Evolutionary conservation across 2,797 vertebrate species (phyloP).

Genomic region (Erethizon dorsatum): DNA sequence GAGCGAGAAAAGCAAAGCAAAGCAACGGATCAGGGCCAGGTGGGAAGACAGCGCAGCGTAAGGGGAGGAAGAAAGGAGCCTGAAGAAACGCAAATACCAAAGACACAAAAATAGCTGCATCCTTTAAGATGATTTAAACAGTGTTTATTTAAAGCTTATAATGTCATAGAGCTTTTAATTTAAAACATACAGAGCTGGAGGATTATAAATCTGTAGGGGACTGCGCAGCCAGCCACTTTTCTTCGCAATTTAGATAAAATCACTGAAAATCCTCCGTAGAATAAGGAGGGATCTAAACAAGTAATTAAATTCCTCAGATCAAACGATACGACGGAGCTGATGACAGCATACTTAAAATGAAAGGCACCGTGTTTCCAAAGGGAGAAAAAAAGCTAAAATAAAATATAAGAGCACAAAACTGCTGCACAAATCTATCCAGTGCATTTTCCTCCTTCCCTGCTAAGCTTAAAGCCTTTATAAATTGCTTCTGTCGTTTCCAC

Average conservation of each 20-base stretch:
- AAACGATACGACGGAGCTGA: rapidly evolving
- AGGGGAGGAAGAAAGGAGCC: rapidly evolving
- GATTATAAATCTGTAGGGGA: neutral
- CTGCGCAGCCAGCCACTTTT: neutral
- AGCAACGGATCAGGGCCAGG: too few relatives aligned
- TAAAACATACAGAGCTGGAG: neutral
- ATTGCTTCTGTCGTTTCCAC: too few relatives aligned
- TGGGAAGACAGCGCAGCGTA: rapidly evolving
- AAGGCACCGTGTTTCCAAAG: neutral
- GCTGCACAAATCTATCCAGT: rapidly evolving
- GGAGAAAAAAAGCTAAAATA: rapidly evolving
- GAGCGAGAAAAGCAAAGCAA: neutral
- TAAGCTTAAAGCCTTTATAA: neutral
- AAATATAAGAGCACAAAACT: rapidly evolving
- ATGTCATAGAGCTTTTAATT: neutral
- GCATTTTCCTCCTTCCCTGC: too few relatives aligned
- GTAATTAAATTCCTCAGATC: neutral
- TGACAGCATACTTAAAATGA: rapidly evolving
- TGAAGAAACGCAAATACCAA: rapidly evolving
- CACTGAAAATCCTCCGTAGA: neutral
- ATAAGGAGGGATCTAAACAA: neutral
- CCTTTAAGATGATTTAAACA: neutral
- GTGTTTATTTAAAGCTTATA: neutral
- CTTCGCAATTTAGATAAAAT: neutral
- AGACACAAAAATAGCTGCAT: neutral